Base-by-base conservation (phyloP, 2,797 vertebrate genomes). In the Pangasius krempfi region DNA sequence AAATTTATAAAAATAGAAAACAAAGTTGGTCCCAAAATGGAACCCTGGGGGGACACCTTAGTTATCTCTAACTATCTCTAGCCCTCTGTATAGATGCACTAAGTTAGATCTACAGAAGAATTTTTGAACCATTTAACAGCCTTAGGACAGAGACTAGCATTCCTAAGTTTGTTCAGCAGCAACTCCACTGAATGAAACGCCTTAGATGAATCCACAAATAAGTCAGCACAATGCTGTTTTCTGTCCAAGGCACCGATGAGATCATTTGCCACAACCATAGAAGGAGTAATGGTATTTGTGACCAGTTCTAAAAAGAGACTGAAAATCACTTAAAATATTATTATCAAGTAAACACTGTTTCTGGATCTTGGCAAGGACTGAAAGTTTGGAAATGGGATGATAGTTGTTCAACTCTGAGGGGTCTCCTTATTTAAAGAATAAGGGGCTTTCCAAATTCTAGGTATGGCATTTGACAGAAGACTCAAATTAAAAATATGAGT, bases 201-300 rank as follows among this genome's bases (percentile, higher is more conserved):
- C 82, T 50, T 84, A 22, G 82, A 66, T 44, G 30, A 40, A 84
- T 84, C 22, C 13, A 83, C 52, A 60, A 60, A 60, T 60, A 66
- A 66, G 33, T 40, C 33, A 64, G 40, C 22, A 16, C n/a, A 50
- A 27, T 76, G 73, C 44, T 47, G 18, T 76, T 76, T 76, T 27
- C 44, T 76, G 16, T 40, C 70, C 70, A 72, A 27, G 18, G 40
- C 73, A 47, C 85, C 40, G 76, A 60, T 86, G 25, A 76, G 10
- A 62, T 86, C 0, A 76, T 76, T 76, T 86, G 25, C 30, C 33
- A 62, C 72, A 60, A 10, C 33, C 54, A n/a, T 60, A 27, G 52
- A 12, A 75, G 22, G 52, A 60, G 54, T 75, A 75, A 75, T 75
- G 27, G 70, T 60, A 20, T 37, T 54, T 60, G 27, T 75, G 33